Conservation (phyloP, 2,113 vertebrate genomes). For the Cariama cristata region DNA sequence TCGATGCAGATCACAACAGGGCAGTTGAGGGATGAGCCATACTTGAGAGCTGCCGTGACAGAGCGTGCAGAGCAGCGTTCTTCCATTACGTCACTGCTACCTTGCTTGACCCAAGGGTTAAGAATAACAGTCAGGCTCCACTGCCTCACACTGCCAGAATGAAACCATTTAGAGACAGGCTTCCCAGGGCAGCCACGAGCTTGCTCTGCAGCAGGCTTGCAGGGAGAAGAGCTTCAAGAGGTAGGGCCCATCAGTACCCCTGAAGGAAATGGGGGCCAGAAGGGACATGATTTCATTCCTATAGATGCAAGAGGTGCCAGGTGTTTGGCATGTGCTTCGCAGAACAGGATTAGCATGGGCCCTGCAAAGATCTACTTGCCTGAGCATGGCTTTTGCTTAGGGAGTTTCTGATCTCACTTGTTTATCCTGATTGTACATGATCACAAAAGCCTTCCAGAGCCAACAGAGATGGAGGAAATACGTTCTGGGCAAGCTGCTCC, state of each 20-base stretch:
- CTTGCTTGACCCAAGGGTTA: slow-evolving; percentile 40
- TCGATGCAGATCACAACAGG: rapidly evolving
- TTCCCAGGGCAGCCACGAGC: background rate
- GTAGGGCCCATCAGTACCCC: background rate
- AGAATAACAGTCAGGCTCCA: slow-evolving; percentile 12
- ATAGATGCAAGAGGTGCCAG: background rate
- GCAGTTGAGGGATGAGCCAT: background rate
- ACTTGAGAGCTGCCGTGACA: background rate
- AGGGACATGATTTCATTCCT: background rate
- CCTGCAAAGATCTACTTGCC: background rate
- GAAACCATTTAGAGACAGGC: background rate
- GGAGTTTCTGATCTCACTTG: slow-evolving; percentile 3
- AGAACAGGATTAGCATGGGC: background rate
- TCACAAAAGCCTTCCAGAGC: background rate
- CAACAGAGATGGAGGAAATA: background rate
- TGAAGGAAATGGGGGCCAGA: background rate
- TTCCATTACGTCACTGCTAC: slow-evolving; percentile 46
- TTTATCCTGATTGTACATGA: background rate
- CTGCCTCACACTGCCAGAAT: background rate
- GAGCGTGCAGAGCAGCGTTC: background rate
- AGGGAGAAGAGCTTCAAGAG: background rate
- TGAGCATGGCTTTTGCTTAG: background rate
- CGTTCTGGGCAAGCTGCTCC: background rate
- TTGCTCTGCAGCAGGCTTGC: background rate
- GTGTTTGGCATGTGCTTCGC: background rate